Percentiles rank a stretch among this genome's conserved stretches.
Conservation (phyloP, 2,888 invertebrate species). For the Drosophila acutilabella region DNA sequence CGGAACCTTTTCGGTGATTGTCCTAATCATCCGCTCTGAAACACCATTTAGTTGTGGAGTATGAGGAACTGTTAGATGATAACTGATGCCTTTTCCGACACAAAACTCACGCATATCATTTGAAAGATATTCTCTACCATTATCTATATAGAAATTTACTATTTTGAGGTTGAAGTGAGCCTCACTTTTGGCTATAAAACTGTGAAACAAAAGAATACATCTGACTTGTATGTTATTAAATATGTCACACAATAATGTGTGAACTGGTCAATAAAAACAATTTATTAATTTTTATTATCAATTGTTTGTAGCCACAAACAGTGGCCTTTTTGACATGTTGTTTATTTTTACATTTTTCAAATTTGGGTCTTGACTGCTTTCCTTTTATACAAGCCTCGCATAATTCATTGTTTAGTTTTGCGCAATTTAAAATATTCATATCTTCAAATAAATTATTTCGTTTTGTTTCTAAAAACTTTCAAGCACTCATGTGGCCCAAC, state of each 20-base stretch:
- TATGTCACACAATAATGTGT: slow-evolving; percentile 74
- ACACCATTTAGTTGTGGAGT: slow-evolving; percentile 22
- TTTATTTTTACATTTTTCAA: slow-evolving; percentile 67
- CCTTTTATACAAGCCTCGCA: no score
- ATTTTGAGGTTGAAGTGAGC: slow-evolving; percentile 15
- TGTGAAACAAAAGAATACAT: slow-evolving; percentile 34
- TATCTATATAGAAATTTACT: slow-evolving; percentile 15
- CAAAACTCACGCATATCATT: slow-evolving; percentile 14
- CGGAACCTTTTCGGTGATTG: slow-evolving; percentile 28
- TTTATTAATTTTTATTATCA: slow-evolving; percentile 41
- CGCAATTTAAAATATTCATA: slow-evolving; percentile 29
- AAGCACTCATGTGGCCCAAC: no score
- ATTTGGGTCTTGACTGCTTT: slow-evolving; percentile 61
- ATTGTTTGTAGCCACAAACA: slow-evolving; percentile 67
- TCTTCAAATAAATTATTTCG: slow-evolving; percentile 40
- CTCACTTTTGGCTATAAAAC: slow-evolving; percentile 13
- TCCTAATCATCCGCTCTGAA: slow-evolving; percentile 20
- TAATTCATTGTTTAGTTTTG: slow-evolving; percentile 14
- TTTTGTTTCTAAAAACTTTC: slow-evolving; percentile 54
- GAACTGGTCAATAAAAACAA: slow-evolving; percentile 73
- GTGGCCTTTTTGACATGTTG: slow-evolving; percentile 65
- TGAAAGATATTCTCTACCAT: slow-evolving; percentile 10
- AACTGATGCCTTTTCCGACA: slow-evolving; percentile 18
- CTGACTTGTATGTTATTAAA: slow-evolving; percentile 72
- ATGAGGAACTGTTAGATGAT: slow-evolving; percentile 19